Percentiles rank a stretch among this genome's conserved stretches.
Conservation (phyloP, 2,888 invertebrate genomes). For the Nemotelus nigrinus region DNA sequence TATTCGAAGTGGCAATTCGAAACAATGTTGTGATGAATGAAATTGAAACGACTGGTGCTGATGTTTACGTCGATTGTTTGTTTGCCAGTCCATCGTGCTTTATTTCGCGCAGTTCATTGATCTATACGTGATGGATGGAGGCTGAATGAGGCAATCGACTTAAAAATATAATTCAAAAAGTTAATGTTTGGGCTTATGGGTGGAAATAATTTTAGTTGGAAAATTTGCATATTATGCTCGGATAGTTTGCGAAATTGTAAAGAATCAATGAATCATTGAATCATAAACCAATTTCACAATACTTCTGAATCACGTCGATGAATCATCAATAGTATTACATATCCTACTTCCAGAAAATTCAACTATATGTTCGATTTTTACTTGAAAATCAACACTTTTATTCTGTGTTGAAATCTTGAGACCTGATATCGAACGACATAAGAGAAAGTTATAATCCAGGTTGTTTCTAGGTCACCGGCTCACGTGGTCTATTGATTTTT, state of each 20-base stretch:
- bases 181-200: background rate
- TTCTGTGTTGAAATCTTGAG: too few species aligned
- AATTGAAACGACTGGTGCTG: background rate
- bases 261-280: too few species aligned
- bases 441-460: too few species aligned
- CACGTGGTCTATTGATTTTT: slow-evolving; percentile 13
- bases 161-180: background rate
- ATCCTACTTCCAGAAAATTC: too few species aligned
- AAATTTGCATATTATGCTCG: background rate
- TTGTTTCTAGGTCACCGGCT: slow-evolving; percentile 8
- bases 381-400: too few species aligned
- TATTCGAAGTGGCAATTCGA: background rate
- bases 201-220: background rate
- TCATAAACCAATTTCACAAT: too few species aligned
- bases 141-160: slow-evolving; percentile 2
- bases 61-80: background rate
- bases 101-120: slow-evolving; percentile 1
- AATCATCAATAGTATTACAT: too few species aligned
- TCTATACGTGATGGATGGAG: background rate
- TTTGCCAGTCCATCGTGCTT: background rate
- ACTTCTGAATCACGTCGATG: too few species aligned
- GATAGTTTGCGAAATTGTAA: too few species aligned
- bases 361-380: too few species aligned
- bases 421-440: too few species aligned
- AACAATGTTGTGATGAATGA: slow-evolving; percentile 8